Conservation (phyloP, 2,888 invertebrate species). For the Lochmaea capreae region DNA sequence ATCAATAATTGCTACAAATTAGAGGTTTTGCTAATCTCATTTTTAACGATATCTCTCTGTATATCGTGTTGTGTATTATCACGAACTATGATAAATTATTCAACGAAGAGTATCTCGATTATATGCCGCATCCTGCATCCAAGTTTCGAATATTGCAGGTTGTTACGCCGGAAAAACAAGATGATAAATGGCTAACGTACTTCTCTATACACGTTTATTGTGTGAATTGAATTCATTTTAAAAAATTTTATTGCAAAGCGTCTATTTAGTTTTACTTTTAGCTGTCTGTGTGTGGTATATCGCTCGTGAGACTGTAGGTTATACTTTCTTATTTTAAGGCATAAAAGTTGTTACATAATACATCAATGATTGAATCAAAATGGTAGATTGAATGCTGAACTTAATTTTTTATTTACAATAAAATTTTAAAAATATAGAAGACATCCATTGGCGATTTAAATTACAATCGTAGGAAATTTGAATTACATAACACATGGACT, state of each 20-base stretch:
- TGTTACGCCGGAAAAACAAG: conserved; percentile 2
- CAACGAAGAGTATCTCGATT: conserved; percentile 9
- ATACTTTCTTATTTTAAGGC: too few relatives aligned
- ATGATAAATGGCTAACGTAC: conserved; percentile 11
- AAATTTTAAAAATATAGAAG: too few relatives aligned
- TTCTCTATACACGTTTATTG: not conserved
- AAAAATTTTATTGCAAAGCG: not conserved
- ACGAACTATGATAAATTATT: conserved; percentile 29
- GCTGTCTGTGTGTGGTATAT: not conserved
- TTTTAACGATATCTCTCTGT: conserved; percentile 18
- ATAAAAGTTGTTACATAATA: too few relatives aligned
- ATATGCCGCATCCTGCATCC: conserved; percentile 14
- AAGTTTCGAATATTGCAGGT: conserved; percentile 12
- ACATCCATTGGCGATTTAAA: too few relatives aligned
- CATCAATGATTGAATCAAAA: too few relatives aligned
- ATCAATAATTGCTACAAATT: conserved; percentile 25
- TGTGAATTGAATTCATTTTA: not conserved
- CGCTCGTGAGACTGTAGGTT: not conserved
- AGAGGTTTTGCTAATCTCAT: conserved; percentile 20
- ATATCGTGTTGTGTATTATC: conserved; percentile 25
- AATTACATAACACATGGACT: too few relatives aligned
- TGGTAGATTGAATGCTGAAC: too few relatives aligned
- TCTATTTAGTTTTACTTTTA: not conserved
- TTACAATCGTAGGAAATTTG: too few relatives aligned
- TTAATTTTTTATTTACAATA: too few relatives aligned